Evolutionary conservation across 2,888 invertebrate species (phyloP), one percentile per base, ranked within the genome.

Genomic region (Sphaerophoria taeniata): DNA sequence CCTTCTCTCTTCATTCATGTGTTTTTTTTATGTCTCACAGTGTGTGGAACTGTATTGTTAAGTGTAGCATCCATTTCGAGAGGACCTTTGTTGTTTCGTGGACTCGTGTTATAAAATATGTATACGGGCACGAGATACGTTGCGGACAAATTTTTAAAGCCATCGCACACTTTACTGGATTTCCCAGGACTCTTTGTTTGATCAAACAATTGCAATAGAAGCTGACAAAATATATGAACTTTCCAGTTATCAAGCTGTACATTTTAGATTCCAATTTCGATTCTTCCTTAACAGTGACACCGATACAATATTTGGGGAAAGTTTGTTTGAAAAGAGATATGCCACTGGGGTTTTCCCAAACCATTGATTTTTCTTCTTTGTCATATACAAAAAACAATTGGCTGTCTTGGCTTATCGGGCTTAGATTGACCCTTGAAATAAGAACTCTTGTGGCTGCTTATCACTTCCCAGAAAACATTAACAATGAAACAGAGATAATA

Each of bases 101-200:
- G 24, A 24, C 24, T 24, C 24, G 2, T 24, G 24, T 1, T 43
- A 43, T 3, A 11, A 43, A 3, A 12, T 43, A 43, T 12, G 11
- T 43, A 11, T 43, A 11, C 43, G 43, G 43, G 9, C 3, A 9
- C 43, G 9, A 43, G 16, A 3, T 53, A 47, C n/a, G 12, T 31
- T 49, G 65, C 49, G 49, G 49, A 65, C 6, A 63, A 12, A 16
- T 34, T 34, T 49, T 14, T 4, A 65, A 49, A 65, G 61, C 11
- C 33, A 47, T 65, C 49, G 65, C 65, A 47, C 34, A 65, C 34
- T 45, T 12, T 47, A 31, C 16, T 34, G 65, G 49, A 65, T 49
- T 65, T 65, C 65, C 47, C 65, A 65, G 16, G 33, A 34, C 45
- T 65, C 47, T 65, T 16, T 49, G 16, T 36, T 49, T 16, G 34